These are phyloP conservation scores for Acanthurus tractus DNA, from an alignment of 2,797 vertebrate genomes.

Conservation along the genomic window DNA sequence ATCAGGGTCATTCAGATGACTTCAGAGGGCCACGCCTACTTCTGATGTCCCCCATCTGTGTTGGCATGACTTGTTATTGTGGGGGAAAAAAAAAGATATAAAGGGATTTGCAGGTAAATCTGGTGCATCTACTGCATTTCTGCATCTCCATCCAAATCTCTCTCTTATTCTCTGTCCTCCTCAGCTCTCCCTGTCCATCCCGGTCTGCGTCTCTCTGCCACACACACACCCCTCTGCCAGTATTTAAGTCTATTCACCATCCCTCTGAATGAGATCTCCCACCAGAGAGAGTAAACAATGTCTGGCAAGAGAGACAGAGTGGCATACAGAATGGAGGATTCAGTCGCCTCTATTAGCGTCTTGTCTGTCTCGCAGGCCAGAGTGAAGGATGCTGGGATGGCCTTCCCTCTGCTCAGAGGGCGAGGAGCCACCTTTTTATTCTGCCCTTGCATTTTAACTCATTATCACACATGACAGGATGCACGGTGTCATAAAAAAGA, in stretches of 20 bases:
- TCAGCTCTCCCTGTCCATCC: conserved; percentile 10
- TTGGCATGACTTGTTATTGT: neutral
- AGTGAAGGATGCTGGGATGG: conserved; percentile 33
- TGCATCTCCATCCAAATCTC: conserved; percentile 19
- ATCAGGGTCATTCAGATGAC: neutral
- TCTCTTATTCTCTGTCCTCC: neutral
- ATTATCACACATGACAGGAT: neutral
- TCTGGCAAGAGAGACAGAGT: conserved; percentile 74
- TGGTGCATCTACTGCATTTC: conserved; percentile 13
- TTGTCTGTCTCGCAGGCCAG: conserved; percentile 60
- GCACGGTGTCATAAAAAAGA: neutral
- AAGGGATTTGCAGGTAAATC: conserved; percentile 25
- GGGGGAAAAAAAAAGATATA: conserved; percentile 4
- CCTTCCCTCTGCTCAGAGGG: conserved; percentile 8
- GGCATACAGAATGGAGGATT: conserved; percentile 65
- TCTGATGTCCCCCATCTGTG: neutral
- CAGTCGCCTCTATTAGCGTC: conserved; percentile 71
- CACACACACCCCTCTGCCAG: conserved; percentile 21
- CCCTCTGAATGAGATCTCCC: conserved; percentile 77
- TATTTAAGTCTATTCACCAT: conserved; percentile 79
- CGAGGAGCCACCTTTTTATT: neutral
- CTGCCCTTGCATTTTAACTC: conserved; percentile 15
- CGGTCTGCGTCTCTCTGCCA: conserved; percentile 19
- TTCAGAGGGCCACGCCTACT: neutral
- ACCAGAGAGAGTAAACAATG: conserved; percentile 73